Base-by-base conservation (phyloP, 2,113 vertebrate genomes). In the Hemibagrus wyckioides region DNA sequence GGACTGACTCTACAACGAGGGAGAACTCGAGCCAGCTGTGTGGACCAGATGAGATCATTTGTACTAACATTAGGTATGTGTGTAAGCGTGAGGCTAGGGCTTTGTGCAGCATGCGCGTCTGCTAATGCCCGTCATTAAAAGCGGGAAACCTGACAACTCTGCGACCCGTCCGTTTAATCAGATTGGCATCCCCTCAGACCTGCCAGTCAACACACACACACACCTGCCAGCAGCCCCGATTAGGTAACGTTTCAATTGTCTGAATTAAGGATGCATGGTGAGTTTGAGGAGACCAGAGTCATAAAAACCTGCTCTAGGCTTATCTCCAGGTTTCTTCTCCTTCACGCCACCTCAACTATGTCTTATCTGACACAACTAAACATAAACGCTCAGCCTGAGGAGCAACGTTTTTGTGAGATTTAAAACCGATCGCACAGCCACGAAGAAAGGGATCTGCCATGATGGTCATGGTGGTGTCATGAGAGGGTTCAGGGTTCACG, bases 161-260 rank as follows among this genome's bases (percentile, higher is more conserved):
- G 48, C 28, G 63, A 71, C 88, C 63, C 50, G 13, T 28, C 19
- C 0, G 52, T 83, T 88, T 85, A 86, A 86, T 61, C 86, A 86
- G 84, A 59, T 30, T 36, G 17, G 23, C n/a, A 50, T 75, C 50
- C 54, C 82, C 56, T 82, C 57, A 90, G 57, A 87, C 75, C 82
- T 89, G 88, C 88, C 90, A 88, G 59, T 92, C 87, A 90, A 44
- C 75, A 21, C 4, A 75, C 82, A 85, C 59, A 73, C 80, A n/a
- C n/a, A n/a, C 25, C 75, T 80, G 67, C 50, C 65, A 50, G n/a
- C 50, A 67, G 56, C 25, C 87, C 86, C 36, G 44, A 84, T 89
- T 89, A 84, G 84, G 82, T 89, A 91, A 81, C 28, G 59, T 77
- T 85, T 83, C 67, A 56, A 41, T 67, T 86, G 81, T 30, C 71